These are phyloP conservation scores for Papilio polyxenes DNA, from an alignment of 1,140 invertebrate genomes.

Conservation along the genomic window DNA sequence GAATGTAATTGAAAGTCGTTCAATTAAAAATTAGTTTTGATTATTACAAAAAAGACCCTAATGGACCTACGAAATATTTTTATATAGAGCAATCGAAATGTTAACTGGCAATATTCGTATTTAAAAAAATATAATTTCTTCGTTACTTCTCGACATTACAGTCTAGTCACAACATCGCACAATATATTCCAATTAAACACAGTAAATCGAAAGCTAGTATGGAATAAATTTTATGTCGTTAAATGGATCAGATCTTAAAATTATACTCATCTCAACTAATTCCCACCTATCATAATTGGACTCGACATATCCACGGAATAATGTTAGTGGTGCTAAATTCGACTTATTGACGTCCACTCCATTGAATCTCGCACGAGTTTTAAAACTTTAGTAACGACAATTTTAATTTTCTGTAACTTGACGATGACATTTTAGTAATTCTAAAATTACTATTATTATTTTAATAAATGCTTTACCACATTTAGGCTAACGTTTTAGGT, in stretches of 20 bases:
- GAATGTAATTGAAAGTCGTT: too few relatives aligned
- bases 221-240: neutral
- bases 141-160: neutral
- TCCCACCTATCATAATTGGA: constrained; percentile 48
- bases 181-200: neutral
- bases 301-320: constrained; percentile 39
- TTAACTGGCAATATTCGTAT: neutral
- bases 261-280: constrained; percentile 21
- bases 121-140: neutral
- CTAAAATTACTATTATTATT: constrained; percentile 41
- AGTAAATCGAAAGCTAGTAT: neutral
- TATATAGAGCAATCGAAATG: neutral
- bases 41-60: too few relatives aligned
- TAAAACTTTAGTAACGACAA: constrained; percentile 8
- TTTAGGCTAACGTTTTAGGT: constrained; percentile 56
- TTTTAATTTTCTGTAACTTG: constrained; percentile 26
- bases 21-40: neutral
- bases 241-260: neutral
- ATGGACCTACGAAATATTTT: neutral
- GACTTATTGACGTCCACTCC: neutral
- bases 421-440: constrained; percentile 19
- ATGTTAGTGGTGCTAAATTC: constrained; percentile 55
- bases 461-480: constrained; percentile 66
- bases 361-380: constrained; percentile 40
- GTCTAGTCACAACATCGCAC: constrained; percentile 34